A percentile compares a stretch with the other conserved stretches of the same genome.
These are phyloP conservation scores for Mesembrinibis cayennensis DNA, from an alignment of 2,113 vertebrate species.

Conservation along the genomic window DNA sequence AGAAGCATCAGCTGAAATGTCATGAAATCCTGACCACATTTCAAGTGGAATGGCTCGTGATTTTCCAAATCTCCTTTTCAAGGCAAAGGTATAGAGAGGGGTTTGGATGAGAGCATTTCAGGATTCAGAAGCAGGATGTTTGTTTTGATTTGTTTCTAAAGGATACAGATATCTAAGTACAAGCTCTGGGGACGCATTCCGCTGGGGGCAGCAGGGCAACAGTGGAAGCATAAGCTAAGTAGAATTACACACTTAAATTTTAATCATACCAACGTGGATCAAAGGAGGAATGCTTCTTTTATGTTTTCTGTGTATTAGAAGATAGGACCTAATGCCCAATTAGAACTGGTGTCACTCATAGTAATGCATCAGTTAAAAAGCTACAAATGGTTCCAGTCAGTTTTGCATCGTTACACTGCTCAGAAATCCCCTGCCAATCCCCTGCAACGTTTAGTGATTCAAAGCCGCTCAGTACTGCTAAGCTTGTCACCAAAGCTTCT, in stretches of 20 bases:
- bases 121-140: background rate
- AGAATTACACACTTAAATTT: slow-evolving; percentile 5
- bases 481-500: background rate
- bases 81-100: background rate
- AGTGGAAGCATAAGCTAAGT: background rate
- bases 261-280: background rate
- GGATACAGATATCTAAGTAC: background rate
- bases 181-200: background rate
- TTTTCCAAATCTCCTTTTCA: background rate
- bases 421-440: slow-evolving; percentile 8
- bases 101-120: background rate
- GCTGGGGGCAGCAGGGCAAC: background rate
- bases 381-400: background rate
- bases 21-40: background rate
- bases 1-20: background rate
- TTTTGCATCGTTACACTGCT: background rate
- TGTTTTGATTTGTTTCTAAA: background rate
- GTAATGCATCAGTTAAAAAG: background rate
- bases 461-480: background rate
- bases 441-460: background rate
- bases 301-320: background rate
- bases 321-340: background rate
- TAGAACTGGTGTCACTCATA: background rate
- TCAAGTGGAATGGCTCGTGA: background rate
- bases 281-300: slow-evolving; percentile 4